A percentile compares a stretch with the other conserved stretches of the same genome.
phyloP scores from a whole-genome alignment of 2,888 invertebrate species.

The Campoplex nolae region DNA sequence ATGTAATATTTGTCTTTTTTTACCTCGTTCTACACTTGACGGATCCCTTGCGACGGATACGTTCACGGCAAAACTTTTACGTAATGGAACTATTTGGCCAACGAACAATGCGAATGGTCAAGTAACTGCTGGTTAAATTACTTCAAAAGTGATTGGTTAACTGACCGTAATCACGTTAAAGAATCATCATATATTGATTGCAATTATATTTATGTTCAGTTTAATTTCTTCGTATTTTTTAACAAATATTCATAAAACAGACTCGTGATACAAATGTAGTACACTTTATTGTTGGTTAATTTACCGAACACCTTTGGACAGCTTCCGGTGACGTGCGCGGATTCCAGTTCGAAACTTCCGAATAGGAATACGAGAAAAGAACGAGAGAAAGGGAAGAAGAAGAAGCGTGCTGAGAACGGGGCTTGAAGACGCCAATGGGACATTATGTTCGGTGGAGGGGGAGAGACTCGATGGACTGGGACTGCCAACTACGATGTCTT shows the following conservation, averaged over 20 bases:
- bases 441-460: not conserved
- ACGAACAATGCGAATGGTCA: not conserved
- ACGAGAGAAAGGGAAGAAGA: not conserved
- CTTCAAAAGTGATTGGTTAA: not conserved
- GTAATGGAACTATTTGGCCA: constrained; percentile 30
- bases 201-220: too few relatives aligned
- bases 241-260: not conserved
- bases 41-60: constrained; percentile 1
- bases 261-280: not conserved
- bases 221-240: not conserved
- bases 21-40: constrained; percentile 35
- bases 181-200: not conserved
- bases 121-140: not conserved
- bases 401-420: constrained; percentile 11
- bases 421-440: constrained; percentile 41
- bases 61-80: constrained; percentile 44
- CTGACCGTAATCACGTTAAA: not conserved
- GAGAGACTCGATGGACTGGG: constrained; percentile 28
- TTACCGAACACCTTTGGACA: not conserved
- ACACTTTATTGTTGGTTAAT: not conserved
- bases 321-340: too few relatives aligned
- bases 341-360: not conserved
- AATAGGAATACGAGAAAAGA: not conserved
- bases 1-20: constrained; percentile 12
- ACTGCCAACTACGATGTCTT: constrained; percentile 39